Evolutionary conservation across 1,140 invertebrate genomes (phyloP).

Genomic region (Cotesia vestalis): DNA sequence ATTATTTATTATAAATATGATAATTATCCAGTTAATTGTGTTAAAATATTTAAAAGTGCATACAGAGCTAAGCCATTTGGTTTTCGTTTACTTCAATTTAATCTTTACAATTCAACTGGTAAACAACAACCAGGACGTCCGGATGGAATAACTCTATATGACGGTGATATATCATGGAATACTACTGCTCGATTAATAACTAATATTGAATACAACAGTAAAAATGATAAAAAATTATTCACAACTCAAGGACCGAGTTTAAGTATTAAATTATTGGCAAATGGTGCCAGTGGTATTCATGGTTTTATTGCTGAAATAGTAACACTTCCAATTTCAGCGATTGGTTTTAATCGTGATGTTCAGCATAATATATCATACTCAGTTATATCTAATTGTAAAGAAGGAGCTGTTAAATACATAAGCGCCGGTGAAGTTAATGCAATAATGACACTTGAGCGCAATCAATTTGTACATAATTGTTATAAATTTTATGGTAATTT

Average conservation of each 20-base stretch:
- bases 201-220: constrained; percentile 75
- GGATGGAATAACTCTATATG: constrained; percentile 88
- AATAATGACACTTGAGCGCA: constrained; percentile 86
- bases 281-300: constrained; percentile 89
- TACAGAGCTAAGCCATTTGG: constrained; percentile 87
- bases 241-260: constrained; percentile 81
- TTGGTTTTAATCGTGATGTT: constrained; percentile 88
- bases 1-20: constrained; percentile 98
- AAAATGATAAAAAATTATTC: constrained; percentile 79
- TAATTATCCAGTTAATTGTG: constrained; percentile 94
- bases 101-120: constrained; percentile 89
- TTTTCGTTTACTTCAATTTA: constrained; percentile 90
- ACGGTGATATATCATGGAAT: constrained; percentile 90
- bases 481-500: constrained; percentile 95
- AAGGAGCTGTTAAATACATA: constrained; percentile 87
- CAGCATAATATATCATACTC: constrained; percentile 92
- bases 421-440: constrained; percentile 97
- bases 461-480: constrained; percentile 89
- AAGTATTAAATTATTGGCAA: constrained; percentile 92
- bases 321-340: constrained; percentile 89
- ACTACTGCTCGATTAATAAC: constrained; percentile 77
- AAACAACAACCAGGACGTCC: constrained; percentile 74
- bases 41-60: constrained; percentile 93
- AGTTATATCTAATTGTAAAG: constrained; percentile 82
- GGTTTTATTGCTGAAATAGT: constrained; percentile 98